phyloP scores from a whole-genome alignment of 2,797 vertebrate genomes.

The Apodemus agrarius region DNA sequence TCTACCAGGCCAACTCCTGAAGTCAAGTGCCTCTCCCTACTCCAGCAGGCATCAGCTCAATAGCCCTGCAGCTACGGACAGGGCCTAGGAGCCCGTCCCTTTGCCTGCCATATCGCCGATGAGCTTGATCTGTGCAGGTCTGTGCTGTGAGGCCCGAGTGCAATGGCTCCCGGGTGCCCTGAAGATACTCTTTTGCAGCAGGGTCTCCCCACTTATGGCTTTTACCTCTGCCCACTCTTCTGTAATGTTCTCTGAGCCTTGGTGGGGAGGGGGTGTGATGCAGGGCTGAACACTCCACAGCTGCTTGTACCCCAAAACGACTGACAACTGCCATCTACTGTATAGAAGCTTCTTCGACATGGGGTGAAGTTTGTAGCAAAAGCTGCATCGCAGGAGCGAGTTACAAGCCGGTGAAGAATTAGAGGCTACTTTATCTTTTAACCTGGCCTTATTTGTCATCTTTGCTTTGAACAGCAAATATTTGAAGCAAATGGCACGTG shows the following conservation, averaged over 20 bases:
- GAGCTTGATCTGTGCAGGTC: neutral
- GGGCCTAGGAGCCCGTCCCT: neutral
- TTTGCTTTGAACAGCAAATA: neutral
- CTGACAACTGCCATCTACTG: neutral
- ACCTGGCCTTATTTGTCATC: neutral
- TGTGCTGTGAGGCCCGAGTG: neutral
- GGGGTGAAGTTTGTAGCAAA: neutral
- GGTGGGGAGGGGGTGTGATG: neutral
- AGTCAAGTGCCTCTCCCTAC: neutral
- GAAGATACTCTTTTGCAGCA: neutral
- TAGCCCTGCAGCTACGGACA: neutral
- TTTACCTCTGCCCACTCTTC: neutral
- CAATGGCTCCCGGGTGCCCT: too few relatives aligned
- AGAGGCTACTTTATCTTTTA: conserved; percentile 7
- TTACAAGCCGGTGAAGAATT: neutral
- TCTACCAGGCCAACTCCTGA: neutral
- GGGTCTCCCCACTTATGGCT: neutral
- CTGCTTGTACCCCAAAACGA: neutral
- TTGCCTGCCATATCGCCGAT: neutral
- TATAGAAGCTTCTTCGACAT: neutral
- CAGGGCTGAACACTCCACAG: neutral
- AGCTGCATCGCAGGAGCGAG: neutral
- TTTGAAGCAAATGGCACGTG: neutral
- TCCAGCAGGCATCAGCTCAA: neutral
- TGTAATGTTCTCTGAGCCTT: neutral